These are phyloP conservation scores for Chelonus formosanus DNA, from an alignment of 2,888 invertebrate species.

Conservation along the genomic window DNA sequence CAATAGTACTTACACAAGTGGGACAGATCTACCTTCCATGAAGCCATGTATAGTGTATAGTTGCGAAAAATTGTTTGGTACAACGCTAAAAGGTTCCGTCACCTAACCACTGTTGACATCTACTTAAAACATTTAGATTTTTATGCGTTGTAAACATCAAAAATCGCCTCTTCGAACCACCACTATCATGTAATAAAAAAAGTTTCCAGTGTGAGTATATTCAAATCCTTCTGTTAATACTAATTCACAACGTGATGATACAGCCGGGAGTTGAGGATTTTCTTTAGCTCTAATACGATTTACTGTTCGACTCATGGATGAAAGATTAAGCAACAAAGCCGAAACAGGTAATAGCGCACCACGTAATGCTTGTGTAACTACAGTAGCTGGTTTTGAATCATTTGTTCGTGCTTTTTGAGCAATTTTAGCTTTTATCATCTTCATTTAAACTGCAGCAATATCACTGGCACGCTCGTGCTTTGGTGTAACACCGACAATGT, in stretches of 20 bases:
- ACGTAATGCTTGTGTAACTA: not conserved
- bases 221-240: not conserved
- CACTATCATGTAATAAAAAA: not conserved
- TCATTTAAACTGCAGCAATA: not conserved
- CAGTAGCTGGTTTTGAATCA: not conserved
- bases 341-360: not conserved
- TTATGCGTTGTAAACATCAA: not conserved
- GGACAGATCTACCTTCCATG: not conserved
- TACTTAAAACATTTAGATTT: constrained; percentile 3
- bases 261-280: not conserved
- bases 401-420: not conserved
- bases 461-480: not conserved
- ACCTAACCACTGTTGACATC: constrained; percentile 6
- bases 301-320: not conserved
- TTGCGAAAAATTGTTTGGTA: constrained; percentile 8
- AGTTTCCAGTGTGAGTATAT: not conserved
- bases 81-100: constrained; percentile 13
- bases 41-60: constrained; percentile 13
- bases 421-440: constrained; percentile 2
- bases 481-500: not conserved
- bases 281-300: not conserved
- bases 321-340: not conserved
- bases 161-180: not conserved
- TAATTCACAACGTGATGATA: not conserved
- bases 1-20: constrained; percentile 3